Evolutionary conservation across 1,140 invertebrate species (phyloP), one percentile per base, ranked within the genome.

Genomic region (Potamilus streckersoni): DNA sequence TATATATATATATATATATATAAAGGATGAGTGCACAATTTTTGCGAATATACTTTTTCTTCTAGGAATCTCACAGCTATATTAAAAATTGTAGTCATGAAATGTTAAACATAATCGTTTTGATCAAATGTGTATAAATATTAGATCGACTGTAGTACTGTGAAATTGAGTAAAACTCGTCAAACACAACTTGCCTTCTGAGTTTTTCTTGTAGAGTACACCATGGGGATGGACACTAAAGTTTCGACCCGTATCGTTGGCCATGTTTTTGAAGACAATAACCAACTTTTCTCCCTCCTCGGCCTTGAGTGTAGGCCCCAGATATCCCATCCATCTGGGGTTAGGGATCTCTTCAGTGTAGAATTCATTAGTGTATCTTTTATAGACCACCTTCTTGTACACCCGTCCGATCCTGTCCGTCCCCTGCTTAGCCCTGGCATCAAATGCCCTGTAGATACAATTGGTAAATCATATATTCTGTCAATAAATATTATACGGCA

Each of bases 261-360:
- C 84, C 62, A 71, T 69, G 80, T 83, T 83, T 38, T 69, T 56
- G 66, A 83, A 83, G 20, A 64, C 16, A 16, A 83, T 61, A 20
- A 68, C 56, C 1, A 87, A 56, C 15, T 70, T 75, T 58, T 87
- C 86, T 2, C 85, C 85, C 16, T 86, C 78, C 74, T 87, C 84
- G 2, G 80, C 86, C 31, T 79, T 82, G 38, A 87, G 78, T 31
- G 82, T 81, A 8, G 86, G 85, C 11, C 86, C 86, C 15, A 87
- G n/a, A 61, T 86, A 71, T 49, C 79, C 84, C 58, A 80, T 66
- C 78, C 83, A 84, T 15, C 70, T 57, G 12, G 80, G 79, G 2
- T 77, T 73, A 20, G 68, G 56, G 2, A 72, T 61, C 59, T 66
- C 60, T 16, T 66, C 56, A 11, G 66, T 78, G 61, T 83, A 85